Conservation (phyloP, 2,113 vertebrate species). For the Columba janthina region DNA sequence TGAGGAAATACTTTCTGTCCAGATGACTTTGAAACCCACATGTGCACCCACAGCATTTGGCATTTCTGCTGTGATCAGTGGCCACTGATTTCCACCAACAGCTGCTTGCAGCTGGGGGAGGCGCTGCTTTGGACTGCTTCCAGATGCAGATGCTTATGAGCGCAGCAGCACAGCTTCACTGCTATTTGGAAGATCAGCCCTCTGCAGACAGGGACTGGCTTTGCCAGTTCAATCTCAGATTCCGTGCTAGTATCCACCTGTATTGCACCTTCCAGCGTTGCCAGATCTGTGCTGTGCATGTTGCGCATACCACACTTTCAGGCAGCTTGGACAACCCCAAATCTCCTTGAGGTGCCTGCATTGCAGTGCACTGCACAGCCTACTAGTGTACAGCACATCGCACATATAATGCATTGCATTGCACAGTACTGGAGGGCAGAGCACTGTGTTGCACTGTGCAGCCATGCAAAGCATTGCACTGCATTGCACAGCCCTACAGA, state of each 20-base stretch:
- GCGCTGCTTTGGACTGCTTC: rapidly evolving
- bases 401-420: background rate
- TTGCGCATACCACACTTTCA: too few relatives aligned
- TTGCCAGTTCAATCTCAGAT: background rate
- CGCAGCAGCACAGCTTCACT: background rate
- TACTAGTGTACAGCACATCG: rapidly evolving
- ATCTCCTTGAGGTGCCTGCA: background rate
- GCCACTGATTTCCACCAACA: rapidly evolving
- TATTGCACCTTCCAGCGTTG: rapidly evolving
- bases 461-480: too few relatives aligned
- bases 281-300: rapidly evolving
- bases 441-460: background rate
- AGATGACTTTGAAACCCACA: background rate
- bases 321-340: background rate
- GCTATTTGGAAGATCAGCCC: rapidly evolving
- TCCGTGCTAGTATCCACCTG: background rate
- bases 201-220: background rate
- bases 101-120: background rate
- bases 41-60: background rate
- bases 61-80: background rate
- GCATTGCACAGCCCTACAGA: background rate
- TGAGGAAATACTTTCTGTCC: background rate
- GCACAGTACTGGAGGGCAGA: background rate
- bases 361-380: background rate
- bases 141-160: background rate